Base-by-base conservation (phyloP, 2,797 vertebrate species). In the Sparidentex hasta region DNA sequence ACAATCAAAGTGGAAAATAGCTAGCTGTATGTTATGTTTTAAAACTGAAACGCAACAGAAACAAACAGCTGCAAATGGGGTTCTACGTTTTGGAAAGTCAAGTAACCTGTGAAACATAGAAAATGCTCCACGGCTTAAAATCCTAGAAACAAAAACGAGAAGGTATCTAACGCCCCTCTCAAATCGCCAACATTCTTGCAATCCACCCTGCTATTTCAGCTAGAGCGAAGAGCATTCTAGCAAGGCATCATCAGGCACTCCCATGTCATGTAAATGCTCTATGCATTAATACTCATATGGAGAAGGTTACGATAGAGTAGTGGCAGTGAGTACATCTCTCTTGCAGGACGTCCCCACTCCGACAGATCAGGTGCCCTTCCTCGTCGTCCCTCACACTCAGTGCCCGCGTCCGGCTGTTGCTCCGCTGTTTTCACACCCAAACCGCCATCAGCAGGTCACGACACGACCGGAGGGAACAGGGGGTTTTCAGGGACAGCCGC, bases 291-390 rank as follows among this genome's bases (percentile, higher is more conserved):
- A 96, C 95, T 96, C 93, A 95, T 95, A 95, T 94, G 95, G 94
- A 95, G 95, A 95, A 95, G 95, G 95, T 96, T 96, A 96, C 96
- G 95, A 96, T 95, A 96, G 94, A 97, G 97, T 95, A 96, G 95
- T 97, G 97, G 97, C 97, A 98, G 97, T 96, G 95, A 96, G 96
- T 99, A 99, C 98, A 99, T 99, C 98, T 98, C 96, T 99, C 98
- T 98, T 99, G 98, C 94, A 99, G 98, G 97, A 98, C 98, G 98
- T 99, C 98, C 97, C 98, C 98, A 98, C 96, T 96, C 96, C 97
- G 98, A 97, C 98, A 99, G 98, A 99, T 98, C 97, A 99, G 98
- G 96, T 99, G 98, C 95, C 98, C 98, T 96, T 99, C 98, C 96
- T 98, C 97, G 97, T 99, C 98, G 97, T 99, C 98, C 95, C 98